Percentiles rank a stretch among this genome's conserved stretches.
Evolutionary conservation across 2,888 invertebrate species (phyloP).

Genomic region (Conops quadrifasciatus): DNA sequence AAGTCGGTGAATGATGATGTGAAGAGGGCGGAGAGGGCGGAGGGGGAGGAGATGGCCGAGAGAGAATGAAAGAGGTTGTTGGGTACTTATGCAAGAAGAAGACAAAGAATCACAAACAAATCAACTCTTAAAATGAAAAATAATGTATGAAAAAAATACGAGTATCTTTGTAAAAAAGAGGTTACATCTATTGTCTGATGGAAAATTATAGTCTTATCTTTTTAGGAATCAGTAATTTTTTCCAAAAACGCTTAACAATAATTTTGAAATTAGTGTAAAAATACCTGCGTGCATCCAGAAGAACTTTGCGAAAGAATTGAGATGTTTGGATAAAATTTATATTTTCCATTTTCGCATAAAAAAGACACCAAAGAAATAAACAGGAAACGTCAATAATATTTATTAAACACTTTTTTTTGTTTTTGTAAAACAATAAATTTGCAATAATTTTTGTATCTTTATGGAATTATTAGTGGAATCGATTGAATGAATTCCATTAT

Average conservation of each 20-base stretch:
- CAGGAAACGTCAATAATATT: too few relatives aligned
- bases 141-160: too few relatives aligned
- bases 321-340: slow-evolving; percentile 62
- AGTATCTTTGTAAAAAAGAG: too few relatives aligned
- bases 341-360: slow-evolving; percentile 53
- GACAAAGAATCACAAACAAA: background rate
- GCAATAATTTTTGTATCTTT: background rate
- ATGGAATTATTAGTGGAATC: background rate
- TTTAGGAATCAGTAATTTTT: too few relatives aligned
- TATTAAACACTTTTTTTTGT: background rate
- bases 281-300: slow-evolving; percentile 58
- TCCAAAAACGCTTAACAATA: background rate
- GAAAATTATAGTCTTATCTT: too few relatives aligned
- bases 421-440: background rate
- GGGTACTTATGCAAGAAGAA: background rate
- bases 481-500: background rate
- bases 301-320: slow-evolving; percentile 63
- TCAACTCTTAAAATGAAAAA: background rate
- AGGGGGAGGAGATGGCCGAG: too few relatives aligned
- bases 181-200: too few relatives aligned
- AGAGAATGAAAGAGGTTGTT: background rate
- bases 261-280: background rate
- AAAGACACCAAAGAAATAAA: too few relatives aligned
- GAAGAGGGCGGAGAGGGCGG: too few relatives aligned
- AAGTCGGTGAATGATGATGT: background rate